Base-by-base conservation (phyloP, 1,140 invertebrate species). In the Melitaea cinxia region DNA sequence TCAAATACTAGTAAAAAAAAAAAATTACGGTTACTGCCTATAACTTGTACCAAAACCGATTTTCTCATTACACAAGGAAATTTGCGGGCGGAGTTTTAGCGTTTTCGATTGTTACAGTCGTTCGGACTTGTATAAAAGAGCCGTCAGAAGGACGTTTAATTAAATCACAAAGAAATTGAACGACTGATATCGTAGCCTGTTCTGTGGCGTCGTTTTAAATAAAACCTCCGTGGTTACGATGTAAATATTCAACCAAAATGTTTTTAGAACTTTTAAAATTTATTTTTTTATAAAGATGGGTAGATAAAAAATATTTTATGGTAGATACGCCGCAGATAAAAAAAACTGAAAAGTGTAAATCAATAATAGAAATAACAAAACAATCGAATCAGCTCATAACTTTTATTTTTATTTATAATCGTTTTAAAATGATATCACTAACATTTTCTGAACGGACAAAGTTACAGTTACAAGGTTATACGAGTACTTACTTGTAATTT, bases 131-230 rank as follows among this genome's bases (percentile, higher is more conserved):
- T 42, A 17, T 17, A 35, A 49, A 33, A 45, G 23, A 21, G 30
- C 45, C 45, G 33, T 24, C n/a, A 42, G 1, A 17, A 9, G 30
- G 57, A 59, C 58, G 52, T 67, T 67, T 56, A 57, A 61, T 67
- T 67, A 67, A 67, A 65, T 62, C 50, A 54, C 50, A 33, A 62
- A 30, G 15, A 47, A 12, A 19, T 19, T 45, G 1, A 37, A 45
- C 7, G 6, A 0, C 1, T 2, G 2, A 10, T 47, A 12, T 24
- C 1, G 10, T 47, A 21, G 19, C 9, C 5, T n/a, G 42, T 10
- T 47, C 2, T 47, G 17, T 7, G 39, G 15, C 1, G 15, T 23
- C 5, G 21, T 23, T 23, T 47, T 7, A 47, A 47, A 45, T 17
- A 19, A 45, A 24, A 19, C 42, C 7, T 1, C n/a, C 19, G 15